phyloP scores from a whole-genome alignment of 2,888 invertebrate genomes.

The Pemphredon lugubris region DNA sequence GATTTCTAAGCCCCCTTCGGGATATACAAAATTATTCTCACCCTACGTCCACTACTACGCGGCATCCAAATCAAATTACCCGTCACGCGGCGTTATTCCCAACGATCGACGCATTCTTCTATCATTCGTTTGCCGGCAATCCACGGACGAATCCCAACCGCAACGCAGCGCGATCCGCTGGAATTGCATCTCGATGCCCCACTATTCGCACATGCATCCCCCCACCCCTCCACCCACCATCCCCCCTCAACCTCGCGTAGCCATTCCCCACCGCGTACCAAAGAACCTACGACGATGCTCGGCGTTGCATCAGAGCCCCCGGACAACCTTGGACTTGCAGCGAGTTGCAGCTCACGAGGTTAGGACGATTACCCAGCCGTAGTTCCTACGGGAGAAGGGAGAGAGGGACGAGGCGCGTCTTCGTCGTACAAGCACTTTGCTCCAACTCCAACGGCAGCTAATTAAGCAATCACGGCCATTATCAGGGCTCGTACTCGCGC shows the following conservation, averaged over 20 bases:
- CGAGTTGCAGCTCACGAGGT: conserved; percentile 63
- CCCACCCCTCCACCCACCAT: neutral
- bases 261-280: neutral
- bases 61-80: too few species aligned
- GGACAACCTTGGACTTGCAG: conserved; percentile 73
- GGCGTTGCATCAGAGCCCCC: conserved; percentile 62
- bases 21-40: too few species aligned
- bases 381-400: conserved; percentile 69
- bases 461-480: conserved; percentile 73
- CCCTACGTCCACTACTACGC: too few species aligned
- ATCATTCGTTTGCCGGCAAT: too few species aligned
- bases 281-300: conserved; percentile 31
- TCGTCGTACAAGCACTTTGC: conserved; percentile 49
- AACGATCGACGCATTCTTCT: too few species aligned
- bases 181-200: neutral
- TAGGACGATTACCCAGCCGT: conserved; percentile 76
- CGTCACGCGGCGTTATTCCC: too few species aligned
- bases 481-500: conserved; percentile 29
- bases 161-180: too few species aligned
- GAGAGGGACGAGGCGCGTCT: conserved; percentile 3
- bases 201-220: neutral
- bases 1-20: too few species aligned
- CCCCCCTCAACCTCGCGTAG: neutral
- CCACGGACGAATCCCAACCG: too few species aligned
- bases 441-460: conserved; percentile 70